Conservation (phyloP, 2,113 vertebrate species). For the Eretmochelys imbricata region DNA sequence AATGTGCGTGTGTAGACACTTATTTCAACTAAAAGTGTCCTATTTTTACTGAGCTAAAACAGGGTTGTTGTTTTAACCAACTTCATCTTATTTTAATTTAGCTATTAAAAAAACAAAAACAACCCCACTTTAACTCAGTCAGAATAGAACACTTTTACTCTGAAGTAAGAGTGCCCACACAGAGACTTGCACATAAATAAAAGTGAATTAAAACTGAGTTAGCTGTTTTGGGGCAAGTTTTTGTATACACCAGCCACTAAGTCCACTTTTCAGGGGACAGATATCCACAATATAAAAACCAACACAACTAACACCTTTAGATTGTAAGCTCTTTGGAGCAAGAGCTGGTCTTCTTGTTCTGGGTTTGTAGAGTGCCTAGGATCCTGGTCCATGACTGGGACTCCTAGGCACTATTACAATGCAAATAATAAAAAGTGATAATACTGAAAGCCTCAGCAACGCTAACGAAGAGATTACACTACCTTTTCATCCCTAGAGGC, state of each 20-base stretch:
- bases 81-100: background rate
- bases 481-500: fast-evolving
- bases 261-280: background rate
- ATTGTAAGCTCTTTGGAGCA: background rate
- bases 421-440: background rate
- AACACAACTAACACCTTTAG: background rate
- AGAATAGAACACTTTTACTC: background rate
- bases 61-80: background rate
- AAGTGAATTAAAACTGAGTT: background rate
- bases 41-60: background rate
- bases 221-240: background rate
- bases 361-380: background rate
- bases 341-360: background rate
- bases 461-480: fast-evolving
- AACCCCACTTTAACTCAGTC: background rate
- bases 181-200: background rate
- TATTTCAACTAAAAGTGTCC: background rate
- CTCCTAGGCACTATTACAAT: background rate
- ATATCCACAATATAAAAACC: background rate
- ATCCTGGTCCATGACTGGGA: background rate
- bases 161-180: background rate
- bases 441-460: background rate
- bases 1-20: background rate
- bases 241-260: background rate
- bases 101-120: background rate